Base-by-base conservation (phyloP, 1,140 invertebrate species). In the Schlechtendalia chinensis region DNA sequence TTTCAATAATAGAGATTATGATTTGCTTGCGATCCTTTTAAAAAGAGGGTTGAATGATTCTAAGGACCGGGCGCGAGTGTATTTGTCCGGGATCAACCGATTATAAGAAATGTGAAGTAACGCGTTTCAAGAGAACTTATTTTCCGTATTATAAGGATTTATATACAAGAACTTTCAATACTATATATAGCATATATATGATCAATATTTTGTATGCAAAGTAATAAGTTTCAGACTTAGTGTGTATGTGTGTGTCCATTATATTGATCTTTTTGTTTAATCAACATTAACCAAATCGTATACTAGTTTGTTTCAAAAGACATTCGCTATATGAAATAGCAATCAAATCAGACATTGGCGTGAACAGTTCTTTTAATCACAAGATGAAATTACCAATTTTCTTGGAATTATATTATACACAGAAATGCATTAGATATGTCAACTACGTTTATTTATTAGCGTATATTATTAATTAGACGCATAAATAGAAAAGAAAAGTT, bases 1-100 rank as follows among this genome's bases (percentile, higher is more conserved):
- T 79, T 79, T 79, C 39, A 79, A 79, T 79, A 79, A 61, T 61
- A 61, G 75, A 79, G 75, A 79, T 79, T 79, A 79, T 61, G 58
- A 61, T 47, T 22, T 59, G 27, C 19, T 63, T 59, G 56, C 58
- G 39, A 79, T 79, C 75, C 75, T 79, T 79, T 79, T 79, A 79
- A 79, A 79, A 79, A 50, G 54, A 24, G 56, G 58, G n/a, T 61
- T n/a, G 56, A 27, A 79, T 58, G 50, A 53, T 72, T 29, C 69
- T 72, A 54, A 72, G 69, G 47, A 69, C 45, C 67, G 17, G 22
- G 50, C 47, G 69, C 69, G 10, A 53, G 58, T 79, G 39, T 79
- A 79, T 61, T 61, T 50, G 75, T 47, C 58, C 24, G 32, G 56
- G 56, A 79, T 79, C 75, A 61, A 79, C 54, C 17, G 56, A 75